phyloP scores from a whole-genome alignment of 2,888 invertebrate species.

The Sclerodermus sp. region DNA sequence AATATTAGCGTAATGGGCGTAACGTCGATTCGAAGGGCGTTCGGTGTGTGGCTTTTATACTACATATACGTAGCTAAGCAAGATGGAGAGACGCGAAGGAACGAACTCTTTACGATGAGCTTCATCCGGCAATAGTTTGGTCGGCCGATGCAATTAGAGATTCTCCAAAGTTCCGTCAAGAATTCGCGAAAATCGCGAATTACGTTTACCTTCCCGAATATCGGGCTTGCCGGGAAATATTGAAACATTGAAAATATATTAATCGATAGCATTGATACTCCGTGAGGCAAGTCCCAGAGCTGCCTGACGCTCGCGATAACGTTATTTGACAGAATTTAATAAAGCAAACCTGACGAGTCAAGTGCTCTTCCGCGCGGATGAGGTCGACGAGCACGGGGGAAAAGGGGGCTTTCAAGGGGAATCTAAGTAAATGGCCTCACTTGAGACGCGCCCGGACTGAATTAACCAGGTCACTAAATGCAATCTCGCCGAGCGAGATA shows the following conservation, averaged over 20 bases:
- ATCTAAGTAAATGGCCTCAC: not conserved
- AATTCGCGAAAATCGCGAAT: too few species aligned
- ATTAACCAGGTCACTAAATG: constrained; percentile 1
- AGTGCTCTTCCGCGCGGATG: not conserved
- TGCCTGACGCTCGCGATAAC: not conserved
- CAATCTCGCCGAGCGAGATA: constrained; percentile 4
- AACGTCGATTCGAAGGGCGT: too few species aligned
- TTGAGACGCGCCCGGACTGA: not conserved
- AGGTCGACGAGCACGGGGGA: not conserved
- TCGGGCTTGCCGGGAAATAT: too few species aligned
- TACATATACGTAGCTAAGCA: too few species aligned
- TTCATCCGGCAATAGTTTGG: constrained; percentile 32
- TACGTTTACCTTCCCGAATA: too few species aligned
- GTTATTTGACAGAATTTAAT: constrained; percentile 20
- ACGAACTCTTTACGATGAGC: constrained; percentile 34
- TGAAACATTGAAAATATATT: not conserved
- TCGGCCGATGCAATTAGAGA: too few species aligned
- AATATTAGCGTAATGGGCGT: constrained; percentile 32
- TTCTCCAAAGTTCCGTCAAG: too few species aligned
- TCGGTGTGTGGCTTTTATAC: too few species aligned
- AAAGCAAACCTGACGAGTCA: constrained; percentile 4
- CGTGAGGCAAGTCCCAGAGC: too few species aligned
- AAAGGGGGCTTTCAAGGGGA: not conserved
- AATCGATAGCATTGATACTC: not conserved
- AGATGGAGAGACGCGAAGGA: constrained; percentile 9